Evolutionary conservation across 37 sponge, comb jelly and placozoan genomes (phyloP).

Genomic region (Chondrilla cf. caribensis): DNA sequence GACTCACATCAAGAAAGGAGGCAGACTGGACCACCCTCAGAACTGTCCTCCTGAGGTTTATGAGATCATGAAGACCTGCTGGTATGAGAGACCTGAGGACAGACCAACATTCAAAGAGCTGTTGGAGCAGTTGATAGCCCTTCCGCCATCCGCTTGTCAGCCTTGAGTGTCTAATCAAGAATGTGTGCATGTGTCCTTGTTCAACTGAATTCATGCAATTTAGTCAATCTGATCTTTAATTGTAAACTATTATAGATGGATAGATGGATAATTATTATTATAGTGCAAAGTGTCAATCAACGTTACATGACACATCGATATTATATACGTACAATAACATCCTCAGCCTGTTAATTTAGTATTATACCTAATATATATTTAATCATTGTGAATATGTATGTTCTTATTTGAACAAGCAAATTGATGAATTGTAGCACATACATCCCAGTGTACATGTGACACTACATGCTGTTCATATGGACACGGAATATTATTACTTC

Average conservation of each 20-base stretch:
- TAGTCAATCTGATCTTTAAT: neutral
- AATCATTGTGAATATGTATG: too few relatives aligned
- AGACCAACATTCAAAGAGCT: constrained; percentile 71
- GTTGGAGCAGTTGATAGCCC: neutral
- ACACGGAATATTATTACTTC: too few relatives aligned
- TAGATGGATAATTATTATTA: neutral
- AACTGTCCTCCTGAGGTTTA: constrained; percentile 84
- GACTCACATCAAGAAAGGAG: constrained; percentile 73
- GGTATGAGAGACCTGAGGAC: constrained; percentile 65
- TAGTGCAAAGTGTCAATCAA: neutral
- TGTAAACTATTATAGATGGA: neutral
- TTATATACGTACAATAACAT: neutral
- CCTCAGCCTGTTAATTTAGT: neutral
- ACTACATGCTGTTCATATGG: too few relatives aligned
- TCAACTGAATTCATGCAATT: neutral
- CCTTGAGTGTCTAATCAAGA: neutral
- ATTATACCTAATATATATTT: too few relatives aligned
- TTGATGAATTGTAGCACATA: too few relatives aligned
- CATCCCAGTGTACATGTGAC: too few relatives aligned
- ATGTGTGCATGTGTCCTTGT: too few relatives aligned
- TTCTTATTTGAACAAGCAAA: too few relatives aligned
- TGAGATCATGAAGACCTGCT: constrained; percentile 80
- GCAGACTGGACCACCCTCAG: constrained; percentile 91
- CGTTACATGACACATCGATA: neutral
- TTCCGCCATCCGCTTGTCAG: neutral